Conservation (phyloP, 2,113 vertebrate species). For the Myrmecobius fasciatus region DNA sequence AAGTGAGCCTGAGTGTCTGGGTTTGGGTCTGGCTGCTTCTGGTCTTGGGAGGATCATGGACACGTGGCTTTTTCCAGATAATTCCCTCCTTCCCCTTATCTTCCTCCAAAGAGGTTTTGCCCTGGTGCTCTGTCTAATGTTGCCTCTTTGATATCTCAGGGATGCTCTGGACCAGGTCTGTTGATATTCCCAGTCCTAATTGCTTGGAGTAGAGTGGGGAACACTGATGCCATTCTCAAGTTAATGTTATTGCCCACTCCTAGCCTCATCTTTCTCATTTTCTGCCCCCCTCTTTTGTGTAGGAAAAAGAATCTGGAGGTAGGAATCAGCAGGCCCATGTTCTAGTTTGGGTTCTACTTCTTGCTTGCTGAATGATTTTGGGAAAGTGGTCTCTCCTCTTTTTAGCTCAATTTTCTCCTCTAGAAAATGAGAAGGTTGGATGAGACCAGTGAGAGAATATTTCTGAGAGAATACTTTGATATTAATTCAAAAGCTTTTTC, state of each 20-base stretch:
- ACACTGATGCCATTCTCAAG: background rate
- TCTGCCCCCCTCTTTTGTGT: background rate
- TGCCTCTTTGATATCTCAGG: background rate
- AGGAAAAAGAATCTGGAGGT: constrained; percentile 1
- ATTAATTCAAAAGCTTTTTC: background rate
- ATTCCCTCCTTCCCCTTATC: background rate
- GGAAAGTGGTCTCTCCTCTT: background rate
- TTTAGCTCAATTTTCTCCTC: constrained; percentile 21
- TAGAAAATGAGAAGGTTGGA: background rate
- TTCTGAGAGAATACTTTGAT: background rate
- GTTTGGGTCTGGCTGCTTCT: background rate
- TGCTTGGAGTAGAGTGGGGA: background rate
- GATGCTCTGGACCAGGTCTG: background rate
- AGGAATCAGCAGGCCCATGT: background rate
- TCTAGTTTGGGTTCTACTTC: background rate
- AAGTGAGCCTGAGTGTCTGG: background rate
- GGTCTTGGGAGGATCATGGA: background rate
- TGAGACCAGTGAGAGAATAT: background rate
- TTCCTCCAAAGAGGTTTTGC: background rate
- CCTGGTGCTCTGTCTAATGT: background rate
- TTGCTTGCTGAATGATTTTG: constrained; percentile 20
- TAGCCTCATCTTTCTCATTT: background rate
- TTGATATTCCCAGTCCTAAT: background rate
- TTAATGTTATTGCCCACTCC: background rate
- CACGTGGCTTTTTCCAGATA: background rate